These are phyloP conservation scores for Dasypolia templi DNA, from an alignment of 2,888 invertebrate species.

Conservation along the genomic window DNA sequence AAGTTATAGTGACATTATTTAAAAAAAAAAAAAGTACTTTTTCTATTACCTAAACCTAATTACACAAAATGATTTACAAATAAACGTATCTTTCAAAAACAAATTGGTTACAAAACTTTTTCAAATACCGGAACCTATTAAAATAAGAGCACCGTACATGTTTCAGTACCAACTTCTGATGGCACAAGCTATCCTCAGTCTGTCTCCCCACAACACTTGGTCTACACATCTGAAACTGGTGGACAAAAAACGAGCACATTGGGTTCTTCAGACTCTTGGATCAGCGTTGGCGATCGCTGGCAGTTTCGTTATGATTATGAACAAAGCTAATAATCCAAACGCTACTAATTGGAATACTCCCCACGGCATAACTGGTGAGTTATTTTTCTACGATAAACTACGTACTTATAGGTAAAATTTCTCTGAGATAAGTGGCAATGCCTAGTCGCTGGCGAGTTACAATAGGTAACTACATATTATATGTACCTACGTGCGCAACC, in stretches of 20 bases:
- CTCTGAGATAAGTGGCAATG: neutral
- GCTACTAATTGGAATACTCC: constrained; percentile 74
- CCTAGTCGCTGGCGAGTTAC: too few species aligned
- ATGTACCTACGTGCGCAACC: neutral
- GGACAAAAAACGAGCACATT: constrained; percentile 81
- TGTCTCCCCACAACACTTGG: constrained; percentile 82
- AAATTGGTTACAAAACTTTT: neutral
- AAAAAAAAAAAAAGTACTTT: too few species aligned
- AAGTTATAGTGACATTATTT: too few species aligned
- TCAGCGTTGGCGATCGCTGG: constrained; percentile 81
- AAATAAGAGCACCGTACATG: neutral
- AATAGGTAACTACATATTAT: too few species aligned
- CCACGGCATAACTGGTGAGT: constrained; percentile 79
- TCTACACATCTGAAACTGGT: constrained; percentile 76
- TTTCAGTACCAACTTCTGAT: constrained; percentile 84
- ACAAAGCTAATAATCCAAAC: constrained; percentile 64
- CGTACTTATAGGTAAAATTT: neutral
- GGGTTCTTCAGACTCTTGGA: constrained; percentile 80
- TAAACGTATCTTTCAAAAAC: too few species aligned
- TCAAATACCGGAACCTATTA: neutral
- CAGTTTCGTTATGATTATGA: constrained; percentile 76
- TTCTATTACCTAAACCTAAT: neutral
- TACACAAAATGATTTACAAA: neutral
- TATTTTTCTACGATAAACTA: neutral
- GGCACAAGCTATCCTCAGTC: constrained; percentile 80